A percentile compares a stretch with the other conserved stretches of the same genome.
Conservation (phyloP, 2,888 invertebrate genomes). For the Oscheius sp. region DNA sequence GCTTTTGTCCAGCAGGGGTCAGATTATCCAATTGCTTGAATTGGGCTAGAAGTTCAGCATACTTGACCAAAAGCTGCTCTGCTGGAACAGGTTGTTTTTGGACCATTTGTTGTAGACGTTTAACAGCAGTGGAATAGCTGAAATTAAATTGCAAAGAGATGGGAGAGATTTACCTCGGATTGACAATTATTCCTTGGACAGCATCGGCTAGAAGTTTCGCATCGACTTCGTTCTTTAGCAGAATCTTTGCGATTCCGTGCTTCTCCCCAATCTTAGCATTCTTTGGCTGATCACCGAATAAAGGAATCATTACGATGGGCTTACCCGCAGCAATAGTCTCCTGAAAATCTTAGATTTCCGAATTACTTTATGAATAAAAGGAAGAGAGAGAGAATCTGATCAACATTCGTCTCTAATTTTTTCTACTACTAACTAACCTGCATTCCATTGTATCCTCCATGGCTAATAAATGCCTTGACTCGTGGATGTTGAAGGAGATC, state of each 20-base stretch:
- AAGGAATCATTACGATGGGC: constrained; percentile 32
- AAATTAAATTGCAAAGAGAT: neutral
- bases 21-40: constrained; percentile 52
- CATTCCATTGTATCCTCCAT: constrained; percentile 80
- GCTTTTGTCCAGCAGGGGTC: constrained; percentile 47
- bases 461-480: constrained; percentile 79
- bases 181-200: constrained; percentile 18
- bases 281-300: constrained; percentile 40
- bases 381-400: neutral
- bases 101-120: constrained; percentile 43
- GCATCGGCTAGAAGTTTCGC: constrained; percentile 16
- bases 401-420: neutral
- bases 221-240: constrained; percentile 27
- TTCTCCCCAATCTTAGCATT: constrained; percentile 37
- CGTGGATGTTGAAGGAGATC: constrained; percentile 76
- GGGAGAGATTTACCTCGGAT: constrained; percentile 24
- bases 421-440: constrained; percentile 71
- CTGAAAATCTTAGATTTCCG: constrained; percentile 19
- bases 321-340: constrained; percentile 36
- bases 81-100: constrained; percentile 51
- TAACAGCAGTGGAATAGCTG: constrained; percentile 5
- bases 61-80: constrained; percentile 49
- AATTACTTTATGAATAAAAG: neutral
- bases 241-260: constrained; percentile 28
- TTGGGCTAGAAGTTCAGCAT: constrained; percentile 58